Conservation (phyloP, 1,140 invertebrate genomes). For the Protaetia brevitarsis region DNA sequence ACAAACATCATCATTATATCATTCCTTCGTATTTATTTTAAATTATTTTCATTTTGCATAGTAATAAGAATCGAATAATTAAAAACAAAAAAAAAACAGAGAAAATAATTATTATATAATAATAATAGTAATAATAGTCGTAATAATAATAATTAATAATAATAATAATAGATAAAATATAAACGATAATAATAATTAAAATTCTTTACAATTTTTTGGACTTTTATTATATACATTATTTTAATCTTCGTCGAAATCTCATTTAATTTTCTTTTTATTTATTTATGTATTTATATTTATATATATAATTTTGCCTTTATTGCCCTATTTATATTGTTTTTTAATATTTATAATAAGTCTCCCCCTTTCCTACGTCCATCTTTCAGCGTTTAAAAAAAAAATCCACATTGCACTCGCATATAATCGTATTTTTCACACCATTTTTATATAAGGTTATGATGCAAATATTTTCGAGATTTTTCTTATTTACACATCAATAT, state of each 20-base stretch:
- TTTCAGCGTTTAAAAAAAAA: no score
- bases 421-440: constrained; percentile 21
- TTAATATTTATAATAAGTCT: constrained; percentile 21
- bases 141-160: no score
- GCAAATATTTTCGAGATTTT: constrained; percentile 31
- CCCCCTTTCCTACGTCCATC: no score
- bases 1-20: constrained; percentile 18
- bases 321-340: constrained; percentile 29
- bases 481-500: constrained; percentile 15
- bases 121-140: no score
- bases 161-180: no score
- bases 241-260: constrained; percentile 11
- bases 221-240: constrained; percentile 6
- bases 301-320: constrained; percentile 28
- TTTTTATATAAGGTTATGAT: constrained; percentile 29
- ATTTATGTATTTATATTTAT: constrained; percentile 9
- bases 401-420: constrained; percentile 37
- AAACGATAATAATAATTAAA: not conserved
- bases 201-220: not conserved
- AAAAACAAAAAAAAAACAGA: not conserved
- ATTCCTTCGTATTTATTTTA: constrained; percentile 19
- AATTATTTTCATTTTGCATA: constrained; percentile 12
- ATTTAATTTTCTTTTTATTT: not conserved
- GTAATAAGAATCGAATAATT: constrained; percentile 23
- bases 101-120: not conserved